phyloP scores from a whole-genome alignment of 2,888 invertebrate species.

The Polymixis flavicincta region DNA sequence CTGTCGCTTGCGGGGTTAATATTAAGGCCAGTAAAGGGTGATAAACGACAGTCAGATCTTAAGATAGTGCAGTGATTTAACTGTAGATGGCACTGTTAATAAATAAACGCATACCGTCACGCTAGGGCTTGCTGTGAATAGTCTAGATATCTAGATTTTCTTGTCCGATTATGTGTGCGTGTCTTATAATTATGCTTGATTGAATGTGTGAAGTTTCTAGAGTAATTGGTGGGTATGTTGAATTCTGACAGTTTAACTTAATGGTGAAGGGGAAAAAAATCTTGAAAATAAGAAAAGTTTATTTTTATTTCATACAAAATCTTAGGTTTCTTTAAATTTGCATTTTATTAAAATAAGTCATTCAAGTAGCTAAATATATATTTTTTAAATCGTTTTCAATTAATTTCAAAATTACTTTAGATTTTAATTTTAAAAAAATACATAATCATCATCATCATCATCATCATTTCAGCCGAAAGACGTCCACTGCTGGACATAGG shows the following conservation, averaged over 20 bases:
- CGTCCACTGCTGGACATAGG: no score
- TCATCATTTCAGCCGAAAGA: no score
- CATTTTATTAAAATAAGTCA: no score
- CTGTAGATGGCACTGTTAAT: slow-evolving; percentile 56
- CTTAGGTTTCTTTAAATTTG: no score
- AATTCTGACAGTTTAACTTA: neutral
- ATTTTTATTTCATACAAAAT: no score
- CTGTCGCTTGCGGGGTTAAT: slow-evolving; percentile 59
- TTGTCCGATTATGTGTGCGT: neutral
- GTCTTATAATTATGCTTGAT: slow-evolving; percentile 17
- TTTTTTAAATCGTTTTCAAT: neutral
- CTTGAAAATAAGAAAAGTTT: no score
- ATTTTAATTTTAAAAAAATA: neutral
- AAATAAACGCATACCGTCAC: slow-evolving; percentile 56
- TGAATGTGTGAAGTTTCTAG: neutral
- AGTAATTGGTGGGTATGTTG: neutral
- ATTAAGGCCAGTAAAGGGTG: slow-evolving; percentile 59
- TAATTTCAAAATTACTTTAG: no score
- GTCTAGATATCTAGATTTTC: slow-evolving; percentile 32
- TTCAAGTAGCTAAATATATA: no score
- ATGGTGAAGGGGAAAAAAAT: no score
- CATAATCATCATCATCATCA: no score
- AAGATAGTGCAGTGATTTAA: slow-evolving; percentile 55
- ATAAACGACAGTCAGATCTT: slow-evolving; percentile 56
- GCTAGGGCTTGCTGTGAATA: slow-evolving; percentile 43